A percentile compares a stretch with the other conserved stretches of the same genome.
Conservation (phyloP, 2,797 vertebrate genomes). For the Graptemys geographica region DNA sequence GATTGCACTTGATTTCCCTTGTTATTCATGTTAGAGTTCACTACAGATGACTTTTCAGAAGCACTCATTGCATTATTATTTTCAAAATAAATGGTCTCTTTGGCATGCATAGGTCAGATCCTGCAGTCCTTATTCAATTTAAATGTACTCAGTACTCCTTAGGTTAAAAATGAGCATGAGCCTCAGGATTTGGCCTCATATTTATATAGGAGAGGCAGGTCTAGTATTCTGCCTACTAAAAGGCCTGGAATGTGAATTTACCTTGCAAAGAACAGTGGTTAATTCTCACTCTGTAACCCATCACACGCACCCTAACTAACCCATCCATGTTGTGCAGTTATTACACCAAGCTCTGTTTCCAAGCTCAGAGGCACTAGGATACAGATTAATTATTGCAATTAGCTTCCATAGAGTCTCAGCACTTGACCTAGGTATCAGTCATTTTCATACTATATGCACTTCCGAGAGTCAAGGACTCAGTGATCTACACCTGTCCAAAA, state of each 20-base stretch:
- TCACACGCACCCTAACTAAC: background rate
- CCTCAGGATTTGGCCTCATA: background rate
- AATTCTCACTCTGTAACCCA: background rate
- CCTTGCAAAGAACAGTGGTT: fast-evolving
- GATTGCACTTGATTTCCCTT: conserved; percentile 21
- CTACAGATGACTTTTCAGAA: conserved; percentile 22
- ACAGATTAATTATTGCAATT: background rate
- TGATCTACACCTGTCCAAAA: background rate
- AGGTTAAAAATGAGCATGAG: background rate
- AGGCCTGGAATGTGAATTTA: background rate
- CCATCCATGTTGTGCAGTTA: background rate
- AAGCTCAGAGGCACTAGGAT: background rate
- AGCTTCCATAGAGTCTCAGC: background rate
- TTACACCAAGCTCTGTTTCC: background rate
- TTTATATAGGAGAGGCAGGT: background rate
- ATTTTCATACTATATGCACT: background rate
- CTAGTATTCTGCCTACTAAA: background rate
- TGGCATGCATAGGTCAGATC: background rate
- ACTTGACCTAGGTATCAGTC: background rate
- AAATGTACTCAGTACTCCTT: background rate
- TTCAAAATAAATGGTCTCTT: conserved; percentile 23
- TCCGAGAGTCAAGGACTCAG: background rate
- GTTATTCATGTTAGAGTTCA: background rate
- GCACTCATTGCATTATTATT: background rate
- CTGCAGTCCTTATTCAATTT: background rate